These are phyloP conservation scores for Arctocebus calabarensis DNA, from an alignment of 2,797 vertebrate genomes.

Conservation along the genomic window DNA sequence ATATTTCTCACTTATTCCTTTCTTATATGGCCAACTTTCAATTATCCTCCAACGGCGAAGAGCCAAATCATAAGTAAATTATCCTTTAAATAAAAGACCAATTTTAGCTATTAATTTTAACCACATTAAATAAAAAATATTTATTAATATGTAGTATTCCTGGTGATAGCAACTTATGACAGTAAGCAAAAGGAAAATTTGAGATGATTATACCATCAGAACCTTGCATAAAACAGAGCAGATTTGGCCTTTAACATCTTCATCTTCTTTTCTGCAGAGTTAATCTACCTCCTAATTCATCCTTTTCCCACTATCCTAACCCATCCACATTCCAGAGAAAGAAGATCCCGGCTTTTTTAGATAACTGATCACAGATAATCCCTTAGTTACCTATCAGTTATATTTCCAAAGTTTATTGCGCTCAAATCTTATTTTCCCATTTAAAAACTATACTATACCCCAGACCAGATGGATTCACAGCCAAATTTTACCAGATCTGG, in stretches of 20 bases:
- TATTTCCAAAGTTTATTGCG: slow-evolving; percentile 27
- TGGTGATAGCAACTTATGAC: slow-evolving; percentile 39
- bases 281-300: slow-evolving; percentile 17
- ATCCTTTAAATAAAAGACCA: slow-evolving; percentile 41
- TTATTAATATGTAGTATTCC: slow-evolving; percentile 20
- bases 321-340: neutral
- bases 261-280: slow-evolving; percentile 1
- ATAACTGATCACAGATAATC: neutral
- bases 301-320: neutral
- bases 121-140: slow-evolving; percentile 18
- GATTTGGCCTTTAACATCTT: slow-evolving; percentile 34
- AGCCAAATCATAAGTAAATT: slow-evolving; percentile 47
- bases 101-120: slow-evolving; percentile 44
- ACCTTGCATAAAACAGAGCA: neutral
- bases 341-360: slow-evolving; percentile 27
- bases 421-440: slow-evolving; percentile 39
- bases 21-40: slow-evolving; percentile 30
- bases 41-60: slow-evolving; percentile 2
- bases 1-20: neutral
- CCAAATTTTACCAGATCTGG: neutral
- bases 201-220: neutral
- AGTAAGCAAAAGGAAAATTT: slow-evolving; percentile 42
- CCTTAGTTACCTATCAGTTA: neutral
- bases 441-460: neutral
- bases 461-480: neutral